Evolutionary conservation across 2,888 invertebrate genomes (phyloP).

Genomic region (Prenolepis imparis): DNA sequence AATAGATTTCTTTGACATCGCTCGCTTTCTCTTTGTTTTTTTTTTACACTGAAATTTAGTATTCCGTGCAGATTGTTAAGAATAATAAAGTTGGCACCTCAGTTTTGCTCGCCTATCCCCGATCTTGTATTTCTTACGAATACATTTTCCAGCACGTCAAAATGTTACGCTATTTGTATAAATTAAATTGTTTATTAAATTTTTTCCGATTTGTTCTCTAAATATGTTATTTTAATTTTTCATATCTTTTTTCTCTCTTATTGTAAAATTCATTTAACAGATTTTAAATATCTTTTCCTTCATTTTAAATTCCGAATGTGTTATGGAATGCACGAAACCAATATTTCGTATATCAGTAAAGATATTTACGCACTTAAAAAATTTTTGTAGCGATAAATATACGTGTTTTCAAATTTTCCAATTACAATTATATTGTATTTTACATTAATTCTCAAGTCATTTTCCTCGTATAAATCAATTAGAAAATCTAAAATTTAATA

Average conservation of each 20-base stretch:
- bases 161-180: not conserved
- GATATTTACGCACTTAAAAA: no score
- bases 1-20: not conserved
- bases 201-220: not conserved
- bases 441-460: no score
- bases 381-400: no score
- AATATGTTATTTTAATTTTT: not conserved
- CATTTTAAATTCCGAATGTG: no score
- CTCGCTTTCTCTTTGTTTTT: not conserved
- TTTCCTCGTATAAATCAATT: no score
- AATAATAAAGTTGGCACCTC: not conserved
- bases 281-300: no score
- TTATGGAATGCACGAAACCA: conserved; percentile 58
- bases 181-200: not conserved
- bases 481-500: no score
- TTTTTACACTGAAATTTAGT: not conserved
- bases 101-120: not conserved
- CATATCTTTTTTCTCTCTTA: no score
- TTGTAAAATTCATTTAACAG: no score
- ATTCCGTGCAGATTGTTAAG: no score
- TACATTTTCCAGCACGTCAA: not conserved
- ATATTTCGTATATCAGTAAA: conserved; percentile 63
- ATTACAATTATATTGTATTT: not conserved
- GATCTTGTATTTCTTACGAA: not conserved
- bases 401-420: not conserved